Percentiles rank a stretch among this genome's conserved stretches.
phyloP scores from a whole-genome alignment of 2,113 vertebrate genomes.

The Sylvietta virens region DNA sequence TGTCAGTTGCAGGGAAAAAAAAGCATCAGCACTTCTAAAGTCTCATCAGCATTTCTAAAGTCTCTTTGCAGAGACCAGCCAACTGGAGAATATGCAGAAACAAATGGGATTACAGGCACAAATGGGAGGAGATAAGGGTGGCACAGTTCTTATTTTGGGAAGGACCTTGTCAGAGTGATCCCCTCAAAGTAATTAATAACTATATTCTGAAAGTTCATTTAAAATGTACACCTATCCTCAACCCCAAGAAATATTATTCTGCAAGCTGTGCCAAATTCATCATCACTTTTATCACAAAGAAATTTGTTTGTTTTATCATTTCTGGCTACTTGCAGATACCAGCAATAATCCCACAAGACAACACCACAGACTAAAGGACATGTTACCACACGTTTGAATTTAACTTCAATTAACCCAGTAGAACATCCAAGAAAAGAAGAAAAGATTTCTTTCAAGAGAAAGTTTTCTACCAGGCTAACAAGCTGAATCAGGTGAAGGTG shows the following conservation, averaged over 20 bases:
- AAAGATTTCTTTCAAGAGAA: background rate
- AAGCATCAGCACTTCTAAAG: background rate
- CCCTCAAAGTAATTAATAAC: background rate
- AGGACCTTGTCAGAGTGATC: background rate
- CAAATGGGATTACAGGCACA: background rate
- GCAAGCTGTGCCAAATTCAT: background rate
- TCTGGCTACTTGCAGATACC: background rate
- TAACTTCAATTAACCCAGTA: background rate
- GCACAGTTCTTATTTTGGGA: background rate
- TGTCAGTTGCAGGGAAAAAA: background rate
- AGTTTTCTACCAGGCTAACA: background rate
- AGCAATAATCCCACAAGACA: background rate
- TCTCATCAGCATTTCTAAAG: background rate
- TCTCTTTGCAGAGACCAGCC: background rate
- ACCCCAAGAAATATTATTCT: background rate
- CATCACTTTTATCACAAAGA: background rate
- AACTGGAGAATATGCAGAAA: background rate
- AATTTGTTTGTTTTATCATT: background rate
- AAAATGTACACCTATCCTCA: background rate
- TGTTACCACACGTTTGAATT: background rate
- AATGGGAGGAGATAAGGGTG: background rate
- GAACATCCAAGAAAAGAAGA: background rate
- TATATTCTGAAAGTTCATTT: background rate
- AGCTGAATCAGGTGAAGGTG: background rate
- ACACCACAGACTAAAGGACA: background rate